Conservation (phyloP, 2,888 invertebrate species). For the Athripsodes cinereus region DNA sequence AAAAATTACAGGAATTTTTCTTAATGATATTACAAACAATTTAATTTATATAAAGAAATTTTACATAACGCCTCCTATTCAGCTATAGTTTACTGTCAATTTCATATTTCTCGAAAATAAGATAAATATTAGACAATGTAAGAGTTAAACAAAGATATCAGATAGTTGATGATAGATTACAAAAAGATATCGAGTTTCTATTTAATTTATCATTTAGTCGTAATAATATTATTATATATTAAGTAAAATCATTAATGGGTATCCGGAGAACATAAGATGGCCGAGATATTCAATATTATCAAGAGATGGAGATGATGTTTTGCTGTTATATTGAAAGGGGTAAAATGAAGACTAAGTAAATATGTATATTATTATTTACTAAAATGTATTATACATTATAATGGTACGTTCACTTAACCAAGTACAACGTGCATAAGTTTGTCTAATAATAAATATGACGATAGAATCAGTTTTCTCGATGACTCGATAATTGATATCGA, state of each 20-base stretch:
- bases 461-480: background rate
- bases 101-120: too few relatives aligned
- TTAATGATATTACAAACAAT: too few relatives aligned
- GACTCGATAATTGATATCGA: background rate
- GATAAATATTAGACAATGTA: too few relatives aligned
- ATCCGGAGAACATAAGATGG: background rate
- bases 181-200: background rate
- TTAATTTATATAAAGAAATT: too few relatives aligned
- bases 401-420: background rate
- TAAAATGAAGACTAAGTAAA: conserved; percentile 17
- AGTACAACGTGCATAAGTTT: background rate
- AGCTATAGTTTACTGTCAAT: too few relatives aligned
- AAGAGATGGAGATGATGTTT: conserved; percentile 18
- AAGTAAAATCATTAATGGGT: conserved; percentile 1
- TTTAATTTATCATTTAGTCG: background rate
- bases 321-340: conserved; percentile 25
- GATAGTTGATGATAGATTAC: background rate
- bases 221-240: background rate
- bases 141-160: too few relatives aligned
- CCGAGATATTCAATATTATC: conserved; percentile 24
- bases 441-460: background rate
- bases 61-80: too few relatives aligned
- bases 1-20: too few relatives aligned
- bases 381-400: background rate
- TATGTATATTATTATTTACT: too few relatives aligned